Base-by-base conservation (phyloP, 1,140 invertebrate genomes). In the Solen grandis region DNA sequence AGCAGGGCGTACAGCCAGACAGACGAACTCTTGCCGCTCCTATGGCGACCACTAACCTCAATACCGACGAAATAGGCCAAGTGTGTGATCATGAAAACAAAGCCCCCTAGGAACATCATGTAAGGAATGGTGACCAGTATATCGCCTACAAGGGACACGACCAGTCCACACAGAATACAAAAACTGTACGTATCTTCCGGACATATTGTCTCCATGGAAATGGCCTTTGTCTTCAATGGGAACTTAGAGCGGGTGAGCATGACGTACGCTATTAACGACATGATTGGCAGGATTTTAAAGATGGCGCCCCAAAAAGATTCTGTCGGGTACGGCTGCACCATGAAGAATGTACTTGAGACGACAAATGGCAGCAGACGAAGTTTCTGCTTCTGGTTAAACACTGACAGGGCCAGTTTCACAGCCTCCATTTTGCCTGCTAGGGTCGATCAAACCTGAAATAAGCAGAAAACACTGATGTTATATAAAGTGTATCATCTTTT, bases 41-140 rank as follows among this genome's bases (percentile, higher is more conserved):
- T 54, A 31, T 70, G 59, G n/a, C 66, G 46, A 10, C 81, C 60
- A 14, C 72, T 82, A 27, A 77, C 50, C n/a, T 69, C 63, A 57
- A 78, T 78, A 19, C 63, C 75, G 13, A 81, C 55, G 68, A 82
- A 84, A 57, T 60, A 84, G 46, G 65, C 62, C 31, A 81, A 62
- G 29, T 77, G 75, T 19, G 84, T 25, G n/a, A 52, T 66, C 52
- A 84, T 82, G 75, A 82, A 81, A 10, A 82, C n/a, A 46, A 82
- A 36, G 25, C 85, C 85, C 2, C 69, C 82, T n/a, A 86, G 35
- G 68, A 84, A 86, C 63, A 84, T 73, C 5, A 46, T 57, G 22
- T 82, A 62, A 13, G 75, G 41, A 63, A 83, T 81, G 25, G 77
- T 52, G 13, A 84, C 41, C 38, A 81, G 75, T 27, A 80, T 68